Base-by-base conservation (phyloP, 2,113 vertebrate species). In the Ranitomeya variabilis region DNA sequence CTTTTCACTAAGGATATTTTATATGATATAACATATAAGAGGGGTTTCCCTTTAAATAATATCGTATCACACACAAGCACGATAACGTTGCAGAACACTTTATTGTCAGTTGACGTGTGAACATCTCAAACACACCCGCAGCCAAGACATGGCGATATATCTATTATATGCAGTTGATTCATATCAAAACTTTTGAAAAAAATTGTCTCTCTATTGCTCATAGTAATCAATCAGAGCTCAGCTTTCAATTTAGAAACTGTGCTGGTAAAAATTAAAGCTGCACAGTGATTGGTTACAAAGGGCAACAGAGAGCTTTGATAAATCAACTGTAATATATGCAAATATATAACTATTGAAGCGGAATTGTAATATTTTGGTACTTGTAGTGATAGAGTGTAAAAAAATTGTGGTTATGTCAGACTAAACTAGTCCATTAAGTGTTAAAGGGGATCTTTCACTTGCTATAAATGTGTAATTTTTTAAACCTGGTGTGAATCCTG, bases 51-150 rank as follows among this genome's bases (percentile, higher is more conserved):
- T 76, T 52, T 76, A 76, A 76, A 19, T 76, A 52, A 19, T 21
- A 55, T 15, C 21, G 37, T 23, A 55, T 57, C 55, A 23, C 52
- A 57, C 54, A 60, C 7, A 26, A n/a, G 7, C 64, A 71, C 8
- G 9, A 71, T 66, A 26, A 7, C 81, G 10, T 26, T 55, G 82
- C 82, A 55, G 37, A 69, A 31, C 21, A 23, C 60, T 84, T 84
- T 84, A 84, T 84, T 84, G 64, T 84, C 82, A 84, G 82, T 83
- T 66, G 64, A 67, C 7, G 60, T 83, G 81, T 57, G 64, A 62
- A 60, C 79, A 31, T 81, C 80, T 81, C 19, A 26, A 18, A 55
- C 82, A 84, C 82, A 69, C 51, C 14, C 13, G 51, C 21, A 54
- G 62, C 81, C 62, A 51, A 23, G 62, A 69, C 12, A 11, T n/a